phyloP scores from a whole-genome alignment of 2,888 invertebrate genomes.

The Dolichopus griseipennis region DNA sequence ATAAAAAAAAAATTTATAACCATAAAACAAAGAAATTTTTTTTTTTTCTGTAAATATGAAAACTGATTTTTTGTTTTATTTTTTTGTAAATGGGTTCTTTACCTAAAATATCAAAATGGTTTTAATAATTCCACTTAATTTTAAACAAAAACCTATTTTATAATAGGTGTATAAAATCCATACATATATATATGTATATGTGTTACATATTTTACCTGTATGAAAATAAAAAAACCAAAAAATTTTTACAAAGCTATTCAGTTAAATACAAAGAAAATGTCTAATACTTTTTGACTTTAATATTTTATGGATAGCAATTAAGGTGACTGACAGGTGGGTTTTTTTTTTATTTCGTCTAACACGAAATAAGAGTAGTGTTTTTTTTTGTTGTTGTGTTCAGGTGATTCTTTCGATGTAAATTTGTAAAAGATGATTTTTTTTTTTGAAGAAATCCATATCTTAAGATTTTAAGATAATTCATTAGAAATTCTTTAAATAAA shows the following conservation, averaged over 20 bases:
- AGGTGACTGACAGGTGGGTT: constrained; percentile 10
- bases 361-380: too few species aligned
- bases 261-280: neutral
- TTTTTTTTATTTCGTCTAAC: neutral
- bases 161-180: too few species aligned
- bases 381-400: too few species aligned
- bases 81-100: neutral
- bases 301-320: constrained; percentile 8
- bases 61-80: neutral
- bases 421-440: too few species aligned
- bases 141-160: neutral
- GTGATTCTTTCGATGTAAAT: too few species aligned
- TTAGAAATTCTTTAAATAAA: too few species aligned
- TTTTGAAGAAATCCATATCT: too few species aligned
- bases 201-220: too few species aligned
- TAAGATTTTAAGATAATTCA: too few species aligned
- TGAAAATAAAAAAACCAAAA: neutral
- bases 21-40: neutral
- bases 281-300: neutral
- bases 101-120: neutral
- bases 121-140: neutral
- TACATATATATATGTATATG: too few species aligned
- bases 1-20: too few species aligned
- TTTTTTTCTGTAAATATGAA: neutral
- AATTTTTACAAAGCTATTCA: neutral